Evolutionary conservation across 2,113 vertebrate species (phyloP).

Genomic region (Struthidea cinerea): DNA sequence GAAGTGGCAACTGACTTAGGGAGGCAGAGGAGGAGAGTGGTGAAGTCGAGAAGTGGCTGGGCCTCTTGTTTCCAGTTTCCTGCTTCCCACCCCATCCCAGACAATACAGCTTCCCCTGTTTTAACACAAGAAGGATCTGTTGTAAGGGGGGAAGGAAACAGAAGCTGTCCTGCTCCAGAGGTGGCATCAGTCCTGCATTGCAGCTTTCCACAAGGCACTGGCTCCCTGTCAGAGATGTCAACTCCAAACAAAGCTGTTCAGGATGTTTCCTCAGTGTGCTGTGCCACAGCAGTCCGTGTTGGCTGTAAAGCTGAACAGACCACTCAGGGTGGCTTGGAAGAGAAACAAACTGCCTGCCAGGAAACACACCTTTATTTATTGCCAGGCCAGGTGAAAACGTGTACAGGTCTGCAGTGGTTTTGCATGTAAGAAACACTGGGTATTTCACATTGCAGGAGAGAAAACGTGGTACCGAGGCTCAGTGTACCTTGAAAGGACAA

Average conservation of each 20-base stretch:
- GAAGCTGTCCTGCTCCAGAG: background rate
- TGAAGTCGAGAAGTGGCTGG: background rate
- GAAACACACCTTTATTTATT: background rate
- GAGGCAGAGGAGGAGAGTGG: background rate
- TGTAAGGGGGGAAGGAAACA: background rate
- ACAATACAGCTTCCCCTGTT: background rate
- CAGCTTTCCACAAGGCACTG: background rate
- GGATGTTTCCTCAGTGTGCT: background rate
- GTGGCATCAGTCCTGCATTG: background rate
- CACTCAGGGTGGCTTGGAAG: background rate
- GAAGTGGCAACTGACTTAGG: background rate
- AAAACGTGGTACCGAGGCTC: background rate
- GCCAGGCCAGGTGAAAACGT: background rate
- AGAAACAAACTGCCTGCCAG: background rate
- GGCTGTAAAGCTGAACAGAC: background rate
- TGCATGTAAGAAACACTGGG: background rate
- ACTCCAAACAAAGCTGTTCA: background rate
- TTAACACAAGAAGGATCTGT: background rate
- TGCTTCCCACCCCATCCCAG: background rate
- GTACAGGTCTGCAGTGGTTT: background rate
- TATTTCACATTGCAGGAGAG: background rate
- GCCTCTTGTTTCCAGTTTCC: background rate
- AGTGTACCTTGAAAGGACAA: background rate
- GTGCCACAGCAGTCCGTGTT: rapidly evolving
- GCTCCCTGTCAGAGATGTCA: background rate